Evolutionary conservation across 2,113 vertebrate genomes (phyloP), one percentile per base, ranked within the genome.

Genomic region (Chlamydotis undulata): DNA sequence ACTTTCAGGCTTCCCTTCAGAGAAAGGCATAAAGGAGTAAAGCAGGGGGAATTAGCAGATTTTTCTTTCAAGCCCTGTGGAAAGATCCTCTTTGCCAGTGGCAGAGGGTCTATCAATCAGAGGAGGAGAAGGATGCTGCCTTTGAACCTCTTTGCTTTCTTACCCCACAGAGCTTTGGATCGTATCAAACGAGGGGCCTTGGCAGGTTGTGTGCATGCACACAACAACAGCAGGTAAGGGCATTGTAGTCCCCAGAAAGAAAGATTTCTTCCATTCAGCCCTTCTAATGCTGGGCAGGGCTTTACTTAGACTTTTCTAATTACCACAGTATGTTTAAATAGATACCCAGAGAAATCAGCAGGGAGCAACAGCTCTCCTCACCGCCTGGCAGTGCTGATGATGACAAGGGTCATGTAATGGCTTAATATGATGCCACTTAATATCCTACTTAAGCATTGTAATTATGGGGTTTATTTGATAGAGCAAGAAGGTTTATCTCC

Each of bases 361-460:
- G 95, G 90, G 93, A 94, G 93, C 78, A 88, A 95, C 83, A 87
- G 74, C 61, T 92, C 78, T 95, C 94, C 76, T 89, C 67, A 67
- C 55, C 55, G 81, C 93, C 75, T 95, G 94, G 74, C 89, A 91
- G 74, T 67, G 70, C 74, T 92, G 95, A 87, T 87, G 94, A 95
- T 95, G 96, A 95, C 94, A 92, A 93, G 81, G 95, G 96, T 95
- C 96, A 94, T 65, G 77, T 92, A 94, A 94, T 87, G 94, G 83
- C 77, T 97, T 97, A 96, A 96, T 94, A 92, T 92, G 95, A 96
- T 95, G 90, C 94, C 89, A 92, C 95, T 97, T 97, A 96, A 95
- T 96, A 93, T 93, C 96, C 94, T 92, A 91, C 92, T 94, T 96
- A 96, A 96, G 94, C 96, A 87, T 71, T 93, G 90, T 94, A 96